Evolutionary conservation across 2,797 vertebrate species (phyloP).

Genomic region (Tokudaia tokunoshimensis): DNA sequence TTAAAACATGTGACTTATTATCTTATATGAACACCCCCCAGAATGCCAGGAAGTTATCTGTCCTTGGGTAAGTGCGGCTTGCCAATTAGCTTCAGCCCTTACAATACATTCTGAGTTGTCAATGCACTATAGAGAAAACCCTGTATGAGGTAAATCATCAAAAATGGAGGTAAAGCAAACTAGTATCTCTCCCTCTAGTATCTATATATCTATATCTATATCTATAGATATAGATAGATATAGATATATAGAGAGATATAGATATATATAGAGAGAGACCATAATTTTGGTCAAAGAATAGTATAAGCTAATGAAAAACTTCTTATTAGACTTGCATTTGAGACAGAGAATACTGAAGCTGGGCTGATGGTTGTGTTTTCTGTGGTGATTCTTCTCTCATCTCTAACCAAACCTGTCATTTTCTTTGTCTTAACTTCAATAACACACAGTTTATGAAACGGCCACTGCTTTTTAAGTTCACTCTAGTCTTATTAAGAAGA

Average conservation of each 20-base stretch:
- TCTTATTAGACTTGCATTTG: conserved; percentile 4
- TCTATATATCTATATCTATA: no score
- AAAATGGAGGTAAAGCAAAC: conserved; percentile 25
- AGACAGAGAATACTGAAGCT: neutral
- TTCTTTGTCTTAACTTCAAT: conserved; percentile 41
- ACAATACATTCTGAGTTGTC: neutral
- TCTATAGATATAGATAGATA: no score
- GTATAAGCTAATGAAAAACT: neutral
- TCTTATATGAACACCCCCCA: neutral
- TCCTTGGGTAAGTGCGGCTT: neutral
- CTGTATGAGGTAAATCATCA: neutral
- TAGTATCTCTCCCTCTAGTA: no score
- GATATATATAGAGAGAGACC: no score
- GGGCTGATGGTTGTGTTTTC: neutral
- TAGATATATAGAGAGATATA: no score
- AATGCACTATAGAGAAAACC: neutral
- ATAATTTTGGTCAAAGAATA: neutral
- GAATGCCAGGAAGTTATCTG: neutral
- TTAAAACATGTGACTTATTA: neutral
- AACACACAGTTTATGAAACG: conserved; percentile 27
- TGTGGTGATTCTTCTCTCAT: neutral
- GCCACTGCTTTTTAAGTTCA: conserved; percentile 55
- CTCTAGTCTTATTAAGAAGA: conserved; percentile 47
- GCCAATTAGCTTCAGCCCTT: neutral
- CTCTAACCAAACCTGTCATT: neutral